Evolutionary conservation across 2,797 vertebrate genomes (phyloP).

Genomic region (Percopsis omiscomaycus): DNA sequence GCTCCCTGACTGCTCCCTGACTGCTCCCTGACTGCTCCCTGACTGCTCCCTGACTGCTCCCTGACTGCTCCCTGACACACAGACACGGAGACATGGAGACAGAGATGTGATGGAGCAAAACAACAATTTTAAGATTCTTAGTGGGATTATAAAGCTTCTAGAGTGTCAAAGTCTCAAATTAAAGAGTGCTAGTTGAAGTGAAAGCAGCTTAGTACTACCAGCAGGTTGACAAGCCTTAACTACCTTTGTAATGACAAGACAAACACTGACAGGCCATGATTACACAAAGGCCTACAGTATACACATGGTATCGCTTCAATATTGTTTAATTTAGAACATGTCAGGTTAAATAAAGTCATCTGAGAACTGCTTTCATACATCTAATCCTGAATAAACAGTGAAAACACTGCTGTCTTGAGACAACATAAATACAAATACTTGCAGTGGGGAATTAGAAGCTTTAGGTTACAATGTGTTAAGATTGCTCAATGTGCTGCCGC

Average conservation of each 20-base stretch:
- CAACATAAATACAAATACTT: slow-evolving; percentile 12
- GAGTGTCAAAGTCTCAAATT: slow-evolving; percentile 20
- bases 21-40: too few relatives aligned
- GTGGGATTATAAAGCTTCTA: slow-evolving; percentile 14
- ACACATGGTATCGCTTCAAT: too few relatives aligned
- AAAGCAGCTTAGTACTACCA: slow-evolving; percentile 23
- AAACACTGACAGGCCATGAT: too few relatives aligned
- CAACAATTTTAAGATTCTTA: not conserved
- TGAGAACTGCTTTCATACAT: slow-evolving; percentile 26
- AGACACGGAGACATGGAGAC: too few relatives aligned
- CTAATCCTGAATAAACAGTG: slow-evolving; percentile 33
- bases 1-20: too few relatives aligned
- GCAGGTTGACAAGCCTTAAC: not conserved
- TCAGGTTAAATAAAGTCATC: not conserved
- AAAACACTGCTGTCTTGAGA: slow-evolving; percentile 26
- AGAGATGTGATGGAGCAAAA: not conserved
- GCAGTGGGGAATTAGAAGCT: slow-evolving; percentile 38
- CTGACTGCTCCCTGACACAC: too few relatives aligned
- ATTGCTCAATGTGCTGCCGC: slow-evolving; percentile 41
- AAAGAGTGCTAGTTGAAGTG: slow-evolving; percentile 25
- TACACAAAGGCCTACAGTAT: too few relatives aligned
- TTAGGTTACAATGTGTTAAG: slow-evolving; percentile 36
- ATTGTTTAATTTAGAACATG: not conserved
- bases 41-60: too few relatives aligned
- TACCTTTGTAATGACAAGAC: too few relatives aligned